A percentile compares a stretch with the other conserved stretches of the same genome.
phyloP scores from a whole-genome alignment of 2,888 invertebrate species.

The Calameuta filiformis region DNA sequence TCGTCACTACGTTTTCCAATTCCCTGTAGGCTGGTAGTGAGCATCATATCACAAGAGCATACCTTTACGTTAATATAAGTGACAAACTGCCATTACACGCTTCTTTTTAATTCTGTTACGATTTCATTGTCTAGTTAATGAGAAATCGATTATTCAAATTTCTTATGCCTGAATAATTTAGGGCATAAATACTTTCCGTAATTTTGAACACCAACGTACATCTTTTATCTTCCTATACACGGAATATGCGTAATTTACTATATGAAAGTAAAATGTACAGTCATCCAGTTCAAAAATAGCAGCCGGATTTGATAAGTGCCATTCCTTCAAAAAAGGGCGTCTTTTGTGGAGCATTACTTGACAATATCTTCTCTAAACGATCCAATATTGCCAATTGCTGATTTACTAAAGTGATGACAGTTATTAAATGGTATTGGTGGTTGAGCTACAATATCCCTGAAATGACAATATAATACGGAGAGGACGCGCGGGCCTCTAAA shows the following conservation, averaged over 20 bases:
- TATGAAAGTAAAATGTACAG: neutral
- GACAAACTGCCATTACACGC: neutral
- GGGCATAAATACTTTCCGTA: neutral
- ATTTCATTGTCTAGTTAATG: neutral
- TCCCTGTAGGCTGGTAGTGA: neutral
- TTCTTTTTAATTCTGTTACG: neutral
- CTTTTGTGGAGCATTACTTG: neutral
- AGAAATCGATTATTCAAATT: neutral
- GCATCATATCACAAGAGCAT: neutral
- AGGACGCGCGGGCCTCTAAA: neutral
- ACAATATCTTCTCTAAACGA: neutral
- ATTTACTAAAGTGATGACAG: neutral
- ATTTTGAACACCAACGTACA: neutral
- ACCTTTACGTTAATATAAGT: neutral
- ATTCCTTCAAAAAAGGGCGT: neutral
- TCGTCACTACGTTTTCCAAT: neutral
- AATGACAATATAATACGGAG: neutral
- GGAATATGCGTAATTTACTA: neutral
- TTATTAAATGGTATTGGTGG: neutral
- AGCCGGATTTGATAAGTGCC: neutral
- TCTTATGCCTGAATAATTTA: neutral
- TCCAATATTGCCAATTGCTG: neutral
- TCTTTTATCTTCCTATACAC: neutral
- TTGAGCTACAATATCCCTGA: neutral
- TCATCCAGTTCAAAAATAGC: neutral